Conservation (phyloP, 1,140 invertebrate species). For the Theocolax elegans region DNA sequence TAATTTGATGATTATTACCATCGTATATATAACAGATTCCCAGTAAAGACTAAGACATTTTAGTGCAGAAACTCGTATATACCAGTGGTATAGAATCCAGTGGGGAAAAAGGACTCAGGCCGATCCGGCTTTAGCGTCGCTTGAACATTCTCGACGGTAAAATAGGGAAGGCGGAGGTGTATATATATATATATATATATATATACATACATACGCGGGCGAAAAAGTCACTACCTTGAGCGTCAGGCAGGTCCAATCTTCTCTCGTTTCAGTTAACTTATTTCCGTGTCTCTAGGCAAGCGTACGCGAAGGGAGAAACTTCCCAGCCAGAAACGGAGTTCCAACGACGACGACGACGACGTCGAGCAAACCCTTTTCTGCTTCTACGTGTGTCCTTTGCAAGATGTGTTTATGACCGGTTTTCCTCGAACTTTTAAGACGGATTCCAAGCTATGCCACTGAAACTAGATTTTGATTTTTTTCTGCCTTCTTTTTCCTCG, state of each 20-base stretch:
- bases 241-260: constrained; percentile 32
- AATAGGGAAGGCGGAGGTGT: not conserved
- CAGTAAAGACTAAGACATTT: no score
- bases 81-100: not conserved
- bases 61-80: constrained; percentile 13
- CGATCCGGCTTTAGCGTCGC: constrained; percentile 38
- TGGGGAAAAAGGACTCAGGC: constrained; percentile 26
- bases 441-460: not conserved
- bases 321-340: not conserved
- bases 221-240: constrained; percentile 13
- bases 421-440: constrained; percentile 6
- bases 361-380: not conserved
- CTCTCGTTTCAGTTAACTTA: constrained; percentile 36
- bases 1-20: no score
- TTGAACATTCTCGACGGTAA: constrained; percentile 37
- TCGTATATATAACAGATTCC: no score
- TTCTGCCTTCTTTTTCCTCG: not conserved
- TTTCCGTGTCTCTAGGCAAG: constrained; percentile 29
- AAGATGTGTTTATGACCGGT: not conserved
- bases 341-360: not conserved
- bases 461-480: constrained; percentile 26
- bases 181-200: no score
- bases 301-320: not conserved
- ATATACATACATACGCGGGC: no score
- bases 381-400: not conserved